A percentile compares a stretch with the other conserved stretches of the same genome.
These are phyloP conservation scores for Apogon talboti DNA, from an alignment of 2,797 vertebrate genomes.

Conservation along the genomic window DNA sequence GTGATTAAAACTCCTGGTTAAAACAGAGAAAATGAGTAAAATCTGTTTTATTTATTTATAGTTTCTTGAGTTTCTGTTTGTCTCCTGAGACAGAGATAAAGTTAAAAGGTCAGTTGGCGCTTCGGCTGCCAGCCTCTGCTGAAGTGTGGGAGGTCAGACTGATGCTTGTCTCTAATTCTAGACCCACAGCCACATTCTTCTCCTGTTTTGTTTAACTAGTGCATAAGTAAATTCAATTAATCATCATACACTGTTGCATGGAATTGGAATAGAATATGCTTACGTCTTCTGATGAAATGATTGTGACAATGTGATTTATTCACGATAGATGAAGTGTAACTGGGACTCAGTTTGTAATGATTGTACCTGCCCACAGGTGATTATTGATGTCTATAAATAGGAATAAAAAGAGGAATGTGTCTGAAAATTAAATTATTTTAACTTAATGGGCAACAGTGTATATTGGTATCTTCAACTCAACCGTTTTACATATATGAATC, in stretches of 20 bases:
- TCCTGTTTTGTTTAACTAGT: slow-evolving; percentile 28
- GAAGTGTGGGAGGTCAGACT: slow-evolving; percentile 77
- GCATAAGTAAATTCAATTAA: slow-evolving; percentile 18
- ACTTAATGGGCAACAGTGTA: too few species aligned
- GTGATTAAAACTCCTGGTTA: slow-evolving; percentile 5
- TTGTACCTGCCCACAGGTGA: too few species aligned
- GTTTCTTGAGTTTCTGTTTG: slow-evolving; percentile 51
- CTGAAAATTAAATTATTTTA: too few species aligned
- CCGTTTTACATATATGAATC: not conserved
- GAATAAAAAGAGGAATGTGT: too few species aligned
- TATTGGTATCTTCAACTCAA: not conserved
- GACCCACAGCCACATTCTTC: slow-evolving; percentile 63
- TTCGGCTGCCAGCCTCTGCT: slow-evolving; percentile 57
- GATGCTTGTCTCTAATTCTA: slow-evolving; percentile 48
- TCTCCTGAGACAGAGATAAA: slow-evolving; percentile 63
- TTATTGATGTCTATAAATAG: too few species aligned
- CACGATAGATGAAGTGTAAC: too few species aligned
- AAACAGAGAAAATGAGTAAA: slow-evolving; percentile 27
- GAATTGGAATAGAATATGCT: too few species aligned
- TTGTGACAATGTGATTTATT: too few species aligned
- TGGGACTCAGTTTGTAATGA: too few species aligned
- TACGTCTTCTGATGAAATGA: too few species aligned
- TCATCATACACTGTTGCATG: too few species aligned
- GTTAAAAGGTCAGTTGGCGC: slow-evolving; percentile 69
- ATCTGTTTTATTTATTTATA: slow-evolving; percentile 32